phyloP scores from a whole-genome alignment of 2,113 vertebrate species.

The Galeopterus variegatus region DNA sequence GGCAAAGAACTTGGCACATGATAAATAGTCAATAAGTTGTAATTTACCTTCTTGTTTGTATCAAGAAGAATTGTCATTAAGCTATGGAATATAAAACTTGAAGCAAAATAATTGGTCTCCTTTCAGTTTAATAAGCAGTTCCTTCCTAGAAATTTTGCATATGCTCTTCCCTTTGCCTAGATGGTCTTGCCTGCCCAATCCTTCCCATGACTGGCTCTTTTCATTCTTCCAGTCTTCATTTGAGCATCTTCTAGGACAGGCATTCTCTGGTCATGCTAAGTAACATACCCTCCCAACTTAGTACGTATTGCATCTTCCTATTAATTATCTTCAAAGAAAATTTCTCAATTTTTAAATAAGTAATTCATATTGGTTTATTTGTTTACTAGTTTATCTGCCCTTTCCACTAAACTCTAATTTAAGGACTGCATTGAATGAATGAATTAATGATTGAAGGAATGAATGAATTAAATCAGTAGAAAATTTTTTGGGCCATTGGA shows the following conservation, averaged over 20 bases:
- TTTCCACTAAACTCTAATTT: constrained; percentile 6
- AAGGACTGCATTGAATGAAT: not conserved
- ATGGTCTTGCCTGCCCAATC: not conserved
- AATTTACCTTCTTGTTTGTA: not conserved
- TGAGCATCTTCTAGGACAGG: constrained; percentile 24
- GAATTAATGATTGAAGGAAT: not conserved
- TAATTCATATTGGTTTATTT: constrained; percentile 8
- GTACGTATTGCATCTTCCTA: not conserved
- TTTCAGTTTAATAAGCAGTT: constrained; percentile 25
- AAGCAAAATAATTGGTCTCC: not conserved
- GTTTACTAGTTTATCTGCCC: constrained; percentile 5
- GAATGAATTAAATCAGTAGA: constrained; percentile 28
- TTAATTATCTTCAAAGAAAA: not conserved
- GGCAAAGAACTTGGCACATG: not conserved
- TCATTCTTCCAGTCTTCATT: not conserved
- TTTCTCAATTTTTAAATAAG: constrained; percentile 49
- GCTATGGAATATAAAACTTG: not conserved
- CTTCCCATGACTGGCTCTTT: not conserved
- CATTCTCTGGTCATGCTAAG: not conserved
- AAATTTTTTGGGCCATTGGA: too few species aligned
- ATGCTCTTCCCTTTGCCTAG: not conserved
- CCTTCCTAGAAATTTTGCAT: not conserved
- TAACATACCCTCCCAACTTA: not conserved
- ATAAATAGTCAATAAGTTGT: not conserved
- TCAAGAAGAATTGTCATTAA: constrained; percentile 37